Evolutionary conservation across 2,113 vertebrate genomes (phyloP).

Genomic region (Turnix velox): DNA sequence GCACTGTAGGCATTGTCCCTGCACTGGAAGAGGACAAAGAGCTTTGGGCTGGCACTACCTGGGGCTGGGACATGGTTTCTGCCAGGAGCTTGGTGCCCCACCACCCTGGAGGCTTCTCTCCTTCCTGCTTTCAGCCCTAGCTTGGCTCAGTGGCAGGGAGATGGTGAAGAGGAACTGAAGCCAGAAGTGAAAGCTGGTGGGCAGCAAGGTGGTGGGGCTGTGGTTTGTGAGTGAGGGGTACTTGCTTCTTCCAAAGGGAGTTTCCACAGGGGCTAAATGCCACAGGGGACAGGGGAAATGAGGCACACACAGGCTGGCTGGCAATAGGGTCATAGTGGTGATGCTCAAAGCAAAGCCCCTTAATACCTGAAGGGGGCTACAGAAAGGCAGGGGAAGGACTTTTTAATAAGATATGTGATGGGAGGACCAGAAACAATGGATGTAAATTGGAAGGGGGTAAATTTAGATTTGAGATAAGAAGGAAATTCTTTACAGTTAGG

Average conservation of each 20-base stretch:
- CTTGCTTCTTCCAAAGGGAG: background rate
- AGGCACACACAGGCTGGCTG: background rate
- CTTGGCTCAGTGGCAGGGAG: background rate
- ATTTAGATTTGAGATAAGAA: too few relatives aligned
- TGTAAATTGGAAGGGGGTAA: too few relatives aligned
- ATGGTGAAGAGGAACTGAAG: background rate
- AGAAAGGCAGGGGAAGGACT: too few relatives aligned
- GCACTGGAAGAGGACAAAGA: fast-evolving
- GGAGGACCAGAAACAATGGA: too few relatives aligned
- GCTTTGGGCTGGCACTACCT: background rate
- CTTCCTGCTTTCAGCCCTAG: background rate
- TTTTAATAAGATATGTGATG: too few relatives aligned
- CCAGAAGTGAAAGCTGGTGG: background rate
- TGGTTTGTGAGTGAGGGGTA: background rate
- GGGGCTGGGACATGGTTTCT: background rate
- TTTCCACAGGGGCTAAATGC: background rate
- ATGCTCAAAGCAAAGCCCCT: background rate
- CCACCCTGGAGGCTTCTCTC: background rate
- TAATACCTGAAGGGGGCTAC: too few relatives aligned
- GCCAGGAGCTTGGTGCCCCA: background rate
- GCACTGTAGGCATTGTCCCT: background rate
- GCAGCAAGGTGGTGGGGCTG: background rate
- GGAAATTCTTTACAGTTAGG: too few relatives aligned
- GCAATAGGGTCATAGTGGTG: background rate
- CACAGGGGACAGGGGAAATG: background rate